Base-by-base conservation (phyloP, 1,140 invertebrate species). In the Solenopsis fugax region DNA sequence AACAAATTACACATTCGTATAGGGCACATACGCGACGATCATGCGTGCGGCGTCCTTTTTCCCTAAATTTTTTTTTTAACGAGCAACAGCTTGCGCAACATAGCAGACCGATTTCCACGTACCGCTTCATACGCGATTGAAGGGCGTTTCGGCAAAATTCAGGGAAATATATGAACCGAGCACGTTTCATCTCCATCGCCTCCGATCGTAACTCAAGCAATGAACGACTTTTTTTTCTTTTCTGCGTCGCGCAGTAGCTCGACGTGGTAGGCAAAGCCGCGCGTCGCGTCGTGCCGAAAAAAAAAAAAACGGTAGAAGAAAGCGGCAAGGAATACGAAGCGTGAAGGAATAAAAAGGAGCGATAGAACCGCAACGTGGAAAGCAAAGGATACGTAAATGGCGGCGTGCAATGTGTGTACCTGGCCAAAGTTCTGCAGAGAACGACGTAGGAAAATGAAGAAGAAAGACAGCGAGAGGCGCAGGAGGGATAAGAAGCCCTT, bases 181-280 rank as follows among this genome's bases (percentile, higher is more conserved):
- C 80, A 50, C 62, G 54, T 87, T 62, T 65, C 78, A 75, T 24
- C 54, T 45, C 78, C 54, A 41, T 75, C 71, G 29, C 29, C 24
- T 45, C 64, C 65, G 71, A 54, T 88, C 88, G 88, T 89, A 89
- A 87, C 87, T 89, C 87, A 89, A 82, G 80, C 73, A 34, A 71
- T 62, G 60, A 85, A 65, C 67, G 65, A 86, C 75, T 88, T 65
- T 75, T 75, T 52, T 71, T 54, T 75, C 54, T 60, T 88, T 50
- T 69, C 64, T 37, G 12, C 65, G 80, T 58, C 87, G 67, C 67
- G 67, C 52, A 34, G 24, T 69, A 67, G 54, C 52, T 56, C 48
- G 67, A 50, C n/a, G 21, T 29, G 62, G 48, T 54, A 37, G 48
- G 7, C 67, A 67, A 82, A 60, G 21, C 78, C 52, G 65, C 45